Evolutionary conservation across 2,888 invertebrate species (phyloP).

Genomic region (Yponomeuta malinellus): DNA sequence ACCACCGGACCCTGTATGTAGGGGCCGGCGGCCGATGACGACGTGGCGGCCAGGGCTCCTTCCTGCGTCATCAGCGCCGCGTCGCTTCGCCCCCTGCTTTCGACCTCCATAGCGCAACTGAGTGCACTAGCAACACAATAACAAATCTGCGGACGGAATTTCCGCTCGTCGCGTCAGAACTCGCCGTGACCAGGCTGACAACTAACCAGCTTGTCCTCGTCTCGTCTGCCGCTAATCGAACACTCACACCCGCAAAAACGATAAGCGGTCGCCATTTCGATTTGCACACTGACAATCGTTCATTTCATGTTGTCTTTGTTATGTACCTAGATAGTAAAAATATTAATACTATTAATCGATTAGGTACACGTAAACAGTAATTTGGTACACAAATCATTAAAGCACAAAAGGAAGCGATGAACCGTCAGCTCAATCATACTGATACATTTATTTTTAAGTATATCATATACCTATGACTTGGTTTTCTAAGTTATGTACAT

Average conservation of each 20-base stretch:
- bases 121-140: background rate
- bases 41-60: constrained; percentile 20
- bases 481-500: no score
- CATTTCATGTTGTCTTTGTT: background rate
- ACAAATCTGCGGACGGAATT: background rate
- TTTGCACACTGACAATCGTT: background rate
- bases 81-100: constrained; percentile 26
- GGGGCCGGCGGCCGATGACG: background rate
- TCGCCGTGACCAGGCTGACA: background rate
- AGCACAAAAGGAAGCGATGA: no score
- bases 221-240: background rate
- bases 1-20: constrained; percentile 26
- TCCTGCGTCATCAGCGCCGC: constrained; percentile 27
- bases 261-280: background rate
- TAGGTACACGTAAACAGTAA: no score
- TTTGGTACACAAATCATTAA: no score
- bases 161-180: background rate
- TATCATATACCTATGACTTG: no score
- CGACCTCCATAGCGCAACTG: constrained; percentile 29
- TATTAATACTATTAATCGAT: no score
- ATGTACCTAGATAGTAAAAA: background rate
- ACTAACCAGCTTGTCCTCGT: background rate
- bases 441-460: no score
- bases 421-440: no score
- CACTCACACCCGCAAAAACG: background rate